A percentile compares a stretch with the other conserved stretches of the same genome.
These are phyloP conservation scores for Hylaea fasciaria DNA, from an alignment of 2,888 invertebrate species.

Conservation along the genomic window DNA sequence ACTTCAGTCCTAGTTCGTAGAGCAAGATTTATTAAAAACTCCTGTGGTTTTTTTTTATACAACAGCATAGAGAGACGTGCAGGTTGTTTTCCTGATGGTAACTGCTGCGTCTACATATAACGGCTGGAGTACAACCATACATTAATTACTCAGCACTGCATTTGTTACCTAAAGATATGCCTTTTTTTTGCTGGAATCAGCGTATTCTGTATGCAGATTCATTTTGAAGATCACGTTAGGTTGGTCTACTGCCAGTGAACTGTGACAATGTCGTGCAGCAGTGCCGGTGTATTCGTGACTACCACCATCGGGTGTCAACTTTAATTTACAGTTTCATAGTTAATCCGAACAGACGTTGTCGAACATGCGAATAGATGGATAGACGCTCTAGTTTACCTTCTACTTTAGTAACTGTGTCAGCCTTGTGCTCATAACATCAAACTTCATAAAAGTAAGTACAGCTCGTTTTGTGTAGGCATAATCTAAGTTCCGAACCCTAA, in stretches of 20 bases:
- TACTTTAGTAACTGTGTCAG: neutral
- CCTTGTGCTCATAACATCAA: too few relatives aligned
- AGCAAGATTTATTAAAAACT: too few relatives aligned
- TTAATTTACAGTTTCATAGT: constrained; percentile 33
- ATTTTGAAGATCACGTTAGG: too few relatives aligned
- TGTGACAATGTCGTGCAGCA: constrained; percentile 23
- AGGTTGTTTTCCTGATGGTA: neutral
- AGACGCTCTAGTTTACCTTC: constrained; percentile 6
- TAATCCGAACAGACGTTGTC: constrained; percentile 25
- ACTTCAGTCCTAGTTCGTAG: too few relatives aligned
- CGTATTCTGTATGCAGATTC: too few relatives aligned
- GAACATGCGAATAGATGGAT: constrained; percentile 27
- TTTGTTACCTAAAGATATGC: too few relatives aligned
- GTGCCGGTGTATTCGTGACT: constrained; percentile 35
- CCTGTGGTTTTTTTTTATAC: neutral
- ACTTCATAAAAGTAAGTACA: too few relatives aligned
- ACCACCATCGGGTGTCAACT: constrained; percentile 35
- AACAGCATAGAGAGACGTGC: neutral
- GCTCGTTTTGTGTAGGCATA: too few relatives aligned
- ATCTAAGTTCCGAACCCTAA: too few relatives aligned
- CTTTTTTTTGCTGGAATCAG: too few relatives aligned
- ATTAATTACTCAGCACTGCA: too few relatives aligned
- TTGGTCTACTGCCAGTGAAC: constrained; percentile 5
- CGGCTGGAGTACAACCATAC: neutral
- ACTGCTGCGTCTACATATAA: neutral